Evolutionary conservation across 2,888 invertebrate species (phyloP), one percentile per base, ranked within the genome.

Genomic region (Microdon myrmicae): DNA sequence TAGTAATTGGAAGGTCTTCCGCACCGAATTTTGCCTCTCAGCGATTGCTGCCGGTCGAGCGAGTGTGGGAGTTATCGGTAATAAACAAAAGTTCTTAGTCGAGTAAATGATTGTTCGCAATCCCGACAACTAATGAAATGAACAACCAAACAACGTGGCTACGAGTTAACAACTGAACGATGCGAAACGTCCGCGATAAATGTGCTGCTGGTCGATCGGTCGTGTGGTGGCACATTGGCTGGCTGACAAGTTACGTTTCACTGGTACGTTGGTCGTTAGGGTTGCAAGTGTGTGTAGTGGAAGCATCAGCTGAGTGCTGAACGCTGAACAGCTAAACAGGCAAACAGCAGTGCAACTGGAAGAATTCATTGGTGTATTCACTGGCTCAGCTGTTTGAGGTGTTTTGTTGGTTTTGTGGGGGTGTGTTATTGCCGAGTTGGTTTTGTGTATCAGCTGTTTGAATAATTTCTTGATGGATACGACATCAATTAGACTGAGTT

Each of bases 331-430:
- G n/a, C 1, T 12, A 34, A 4, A 14, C 7, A n/a, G 29, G 20
- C 28, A 26, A 28, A 13, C 39, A 17, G 12, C 31, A 34, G 14
- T 51, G 43, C 37, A 32, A 38, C 38, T 51, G 58, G 51, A 58
- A 41, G n/a, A 19, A 7, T 17, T 47, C 19, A 49, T 31, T 51
- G 31, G 26, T 17, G 7, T 8, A 10, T 48, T 55, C 44, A 53
- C 31, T 28, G 19, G 37, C 49, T 58, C 58, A 58, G 49, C 58
- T 58, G 58, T 58, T 58, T n/a, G n/a, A n/a, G 20, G 17, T 28
- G 25, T 23, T 19, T 26, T 26, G 17, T 7, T 22, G 22, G 13
- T 3, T n/a, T 17, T 32, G 44, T 17, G 19, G 28, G 39, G 38
- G 38, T 38, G 38, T 45, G 45, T 31, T 16, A 32, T 32, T 37